Base-by-base conservation (phyloP, 1,140 invertebrate genomes). In the Palaemon carinicauda region DNA sequence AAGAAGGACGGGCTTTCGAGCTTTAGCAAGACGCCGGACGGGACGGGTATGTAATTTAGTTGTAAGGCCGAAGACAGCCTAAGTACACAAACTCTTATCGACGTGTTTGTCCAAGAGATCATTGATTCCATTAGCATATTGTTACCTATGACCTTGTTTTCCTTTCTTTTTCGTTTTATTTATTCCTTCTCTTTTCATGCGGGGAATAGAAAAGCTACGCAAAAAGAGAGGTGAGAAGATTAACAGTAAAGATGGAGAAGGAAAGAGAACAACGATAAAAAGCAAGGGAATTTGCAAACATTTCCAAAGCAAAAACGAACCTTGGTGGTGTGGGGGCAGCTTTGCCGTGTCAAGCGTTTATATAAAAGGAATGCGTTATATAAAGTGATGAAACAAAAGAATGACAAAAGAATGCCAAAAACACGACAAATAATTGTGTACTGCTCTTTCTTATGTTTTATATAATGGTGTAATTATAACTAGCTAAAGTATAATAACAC, bases 121-220 rank as follows among this genome's bases (percentile, higher is more conserved):
- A 79, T 53, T 56, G 51, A 31, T 29, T 50, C 77, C 77, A 79
- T 79, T 79, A 79, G 51, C 77, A 79, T 54, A 79, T 79, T 79
- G 77, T 54, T 54, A 29, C 21, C 52, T 3, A 15, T 41, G 41
- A 41, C 41, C 41, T 41, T 41, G 41, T 41, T 41, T 41, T 41
- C 41, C 12, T 41, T 33, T 24, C 33, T 41, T 33, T 33, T 41
- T n/a, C 10, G 17, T 3, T 50, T 41, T n/a, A 19, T 41, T 19
- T 41, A 50, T n/a, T 19, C 3, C 4, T n/a, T 77, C 9, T 15
- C 27, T 41, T 19, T 15, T 4, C 3, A 19, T n/a, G 4, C 41
- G 21, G 41, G 15, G 29, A 27, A 27, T 0, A 53, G 14, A n/a
- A 17, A 17, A 27, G 15, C n/a, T 19, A 27, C 19, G 19, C n/a